These are phyloP conservation scores for Noctua janthe DNA, from an alignment of 2,888 invertebrate species.

Conservation along the genomic window DNA sequence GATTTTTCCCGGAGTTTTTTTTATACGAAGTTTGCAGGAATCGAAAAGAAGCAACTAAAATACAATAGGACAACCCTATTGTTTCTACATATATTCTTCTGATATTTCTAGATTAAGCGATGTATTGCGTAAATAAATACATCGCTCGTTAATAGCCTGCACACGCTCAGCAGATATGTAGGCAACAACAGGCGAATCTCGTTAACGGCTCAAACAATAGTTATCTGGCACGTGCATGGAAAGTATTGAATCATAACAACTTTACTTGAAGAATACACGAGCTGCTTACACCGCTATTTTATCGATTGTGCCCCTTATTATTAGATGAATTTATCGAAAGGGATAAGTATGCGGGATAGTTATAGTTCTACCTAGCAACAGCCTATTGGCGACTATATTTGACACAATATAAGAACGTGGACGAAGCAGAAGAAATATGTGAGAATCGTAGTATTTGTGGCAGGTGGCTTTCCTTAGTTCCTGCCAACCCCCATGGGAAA, in stretches of 20 bases:
- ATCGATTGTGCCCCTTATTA: conserved; percentile 10
- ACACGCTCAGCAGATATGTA: conserved; percentile 44
- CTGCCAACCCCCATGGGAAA: background rate
- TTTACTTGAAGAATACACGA: conserved; percentile 40
- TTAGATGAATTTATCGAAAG: background rate
- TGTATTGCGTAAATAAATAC: conserved; percentile 5
- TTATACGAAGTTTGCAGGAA: background rate
- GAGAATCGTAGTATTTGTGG: background rate
- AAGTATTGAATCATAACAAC: conserved; percentile 36
- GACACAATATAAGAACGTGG: background rate
- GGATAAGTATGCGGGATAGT: background rate
- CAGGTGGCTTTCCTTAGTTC: background rate
- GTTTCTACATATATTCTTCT: background rate
- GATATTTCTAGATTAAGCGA: background rate
- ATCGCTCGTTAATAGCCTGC: conserved; percentile 40
- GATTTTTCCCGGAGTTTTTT: background rate
- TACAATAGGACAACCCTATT: background rate
- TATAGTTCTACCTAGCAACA: background rate
- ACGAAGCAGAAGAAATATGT: background rate
- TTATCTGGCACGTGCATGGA: conserved; percentile 53
- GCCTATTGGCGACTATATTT: background rate
- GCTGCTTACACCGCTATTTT: conserved; percentile 8
- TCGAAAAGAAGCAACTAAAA: background rate
- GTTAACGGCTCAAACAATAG: conserved; percentile 33
- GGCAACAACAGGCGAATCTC: conserved; percentile 47